Evolutionary conservation across 37 sponge, comb jelly and placozoan species (phyloP).

Genomic region (Halisarca cf. caerulea): DNA sequence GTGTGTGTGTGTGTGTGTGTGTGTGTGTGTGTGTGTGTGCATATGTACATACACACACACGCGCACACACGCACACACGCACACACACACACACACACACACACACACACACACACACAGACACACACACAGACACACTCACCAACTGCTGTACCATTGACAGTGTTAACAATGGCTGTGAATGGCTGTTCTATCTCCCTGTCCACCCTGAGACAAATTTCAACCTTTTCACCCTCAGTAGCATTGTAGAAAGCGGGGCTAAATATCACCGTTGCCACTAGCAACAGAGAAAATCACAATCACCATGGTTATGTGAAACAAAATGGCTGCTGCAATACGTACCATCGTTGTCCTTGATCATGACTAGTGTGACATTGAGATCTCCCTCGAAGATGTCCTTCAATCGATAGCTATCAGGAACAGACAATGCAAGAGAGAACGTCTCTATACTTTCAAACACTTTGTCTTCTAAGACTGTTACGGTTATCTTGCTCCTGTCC

Average conservation of each 20-base stretch:
- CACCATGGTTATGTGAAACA: too few relatives aligned
- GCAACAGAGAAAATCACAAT: too few relatives aligned
- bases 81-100: neutral
- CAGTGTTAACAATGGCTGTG: neutral
- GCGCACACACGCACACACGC: neutral
- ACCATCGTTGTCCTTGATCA: constrained; percentile 7
- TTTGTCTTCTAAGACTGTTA: neutral
- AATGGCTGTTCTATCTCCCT: neutral
- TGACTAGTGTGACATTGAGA: neutral
- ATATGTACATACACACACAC: neutral
- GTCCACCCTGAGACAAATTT: neutral
- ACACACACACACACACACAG: neutral
- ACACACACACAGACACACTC: neutral
- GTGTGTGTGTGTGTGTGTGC: too few relatives aligned
- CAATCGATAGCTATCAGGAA: neutral
- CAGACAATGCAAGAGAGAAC: neutral
- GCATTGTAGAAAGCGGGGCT: neutral
- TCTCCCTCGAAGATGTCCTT: neutral
- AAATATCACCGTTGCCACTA: neutral
- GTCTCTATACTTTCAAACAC: neutral
- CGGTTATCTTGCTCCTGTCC: neutral
- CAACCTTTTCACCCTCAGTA: constrained; percentile 11
- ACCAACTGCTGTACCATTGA: neutral
- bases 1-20: too few relatives aligned
- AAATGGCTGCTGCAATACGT: neutral